phyloP scores from a whole-genome alignment of 2,797 vertebrate species.

The Labeo calbasu region DNA sequence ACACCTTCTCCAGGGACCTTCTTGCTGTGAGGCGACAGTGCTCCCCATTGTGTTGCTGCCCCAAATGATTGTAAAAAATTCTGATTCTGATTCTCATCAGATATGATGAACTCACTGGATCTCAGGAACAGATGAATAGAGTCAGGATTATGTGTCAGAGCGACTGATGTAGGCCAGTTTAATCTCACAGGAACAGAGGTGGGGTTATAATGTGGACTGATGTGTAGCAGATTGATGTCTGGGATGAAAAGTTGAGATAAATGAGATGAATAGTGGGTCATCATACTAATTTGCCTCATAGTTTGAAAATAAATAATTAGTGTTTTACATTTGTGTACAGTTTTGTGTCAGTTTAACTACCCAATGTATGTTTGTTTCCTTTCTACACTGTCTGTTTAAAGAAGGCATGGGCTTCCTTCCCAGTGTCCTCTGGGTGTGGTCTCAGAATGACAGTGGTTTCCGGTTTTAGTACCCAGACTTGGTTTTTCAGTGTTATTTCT shows the following conservation, averaged over 20 bases:
- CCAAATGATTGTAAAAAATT: neutral
- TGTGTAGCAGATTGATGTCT: neutral
- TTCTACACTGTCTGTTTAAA: slow-evolving; percentile 57
- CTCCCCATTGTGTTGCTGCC: neutral
- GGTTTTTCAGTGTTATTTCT: slow-evolving; percentile 39
- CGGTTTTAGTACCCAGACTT: slow-evolving; percentile 55
- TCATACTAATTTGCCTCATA: no score
- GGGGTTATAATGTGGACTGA: neutral
- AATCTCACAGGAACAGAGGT: slow-evolving; percentile 12
- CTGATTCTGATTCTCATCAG: neutral
- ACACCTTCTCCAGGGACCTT: neutral
- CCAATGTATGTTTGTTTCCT: slow-evolving; percentile 63
- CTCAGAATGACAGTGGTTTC: slow-evolving; percentile 63
- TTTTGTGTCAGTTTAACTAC: slow-evolving; percentile 53
- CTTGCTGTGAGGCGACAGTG: neutral
- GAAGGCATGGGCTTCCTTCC: slow-evolving; percentile 64
- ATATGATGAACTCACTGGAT: neutral
- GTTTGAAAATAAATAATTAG: neutral
- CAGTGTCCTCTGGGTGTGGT: slow-evolving; percentile 63
- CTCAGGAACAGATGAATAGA: neutral
- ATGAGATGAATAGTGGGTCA: neutral
- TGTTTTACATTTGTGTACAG: slow-evolving; percentile 9
- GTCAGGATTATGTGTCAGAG: slow-evolving; percentile 26
- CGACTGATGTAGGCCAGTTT: slow-evolving; percentile 4
- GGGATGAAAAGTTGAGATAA: neutral